phyloP scores from a whole-genome alignment of 2,113 vertebrate genomes.

The Micromys minutus region DNA sequence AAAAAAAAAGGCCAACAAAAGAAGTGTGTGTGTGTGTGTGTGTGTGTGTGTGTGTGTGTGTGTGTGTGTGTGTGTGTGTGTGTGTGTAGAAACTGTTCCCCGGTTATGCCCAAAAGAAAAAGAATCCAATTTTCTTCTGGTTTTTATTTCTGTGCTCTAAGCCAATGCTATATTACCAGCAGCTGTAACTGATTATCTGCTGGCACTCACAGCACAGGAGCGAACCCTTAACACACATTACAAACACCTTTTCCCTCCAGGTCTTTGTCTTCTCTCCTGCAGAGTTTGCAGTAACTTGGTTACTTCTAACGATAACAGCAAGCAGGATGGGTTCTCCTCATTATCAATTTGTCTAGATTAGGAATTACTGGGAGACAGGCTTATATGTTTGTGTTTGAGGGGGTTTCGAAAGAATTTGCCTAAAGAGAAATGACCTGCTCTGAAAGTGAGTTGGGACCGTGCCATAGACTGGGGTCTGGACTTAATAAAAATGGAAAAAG shows the following conservation, averaged over 20 bases:
- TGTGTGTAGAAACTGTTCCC: too few species aligned
- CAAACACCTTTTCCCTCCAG: neutral
- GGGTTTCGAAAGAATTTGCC: neutral
- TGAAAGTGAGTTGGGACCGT: neutral
- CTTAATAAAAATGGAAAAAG: neutral
- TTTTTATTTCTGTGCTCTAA: conserved; percentile 46
- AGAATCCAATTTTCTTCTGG: conserved; percentile 29
- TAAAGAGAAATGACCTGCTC: neutral
- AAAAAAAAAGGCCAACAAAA: neutral
- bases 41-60: too few species aligned
- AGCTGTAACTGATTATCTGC: conserved; percentile 53
- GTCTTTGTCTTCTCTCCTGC: neutral
- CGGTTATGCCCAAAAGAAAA: conserved; percentile 25
- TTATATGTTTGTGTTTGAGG: neutral
- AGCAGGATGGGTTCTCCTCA: neutral
- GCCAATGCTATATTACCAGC: conserved; percentile 29
- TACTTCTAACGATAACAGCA: neutral
- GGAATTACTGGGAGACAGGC: neutral
- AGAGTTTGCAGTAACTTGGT: neutral
- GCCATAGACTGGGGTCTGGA: neutral
- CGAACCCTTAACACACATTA: neutral
- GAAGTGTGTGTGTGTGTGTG: too few species aligned
- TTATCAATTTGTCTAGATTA: neutral
- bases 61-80: too few species aligned
- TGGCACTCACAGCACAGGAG: neutral